phyloP scores from a whole-genome alignment of 35 echinoderm and acorn worm genomes.

The Strongylocentrotus purpuratus region DNA sequence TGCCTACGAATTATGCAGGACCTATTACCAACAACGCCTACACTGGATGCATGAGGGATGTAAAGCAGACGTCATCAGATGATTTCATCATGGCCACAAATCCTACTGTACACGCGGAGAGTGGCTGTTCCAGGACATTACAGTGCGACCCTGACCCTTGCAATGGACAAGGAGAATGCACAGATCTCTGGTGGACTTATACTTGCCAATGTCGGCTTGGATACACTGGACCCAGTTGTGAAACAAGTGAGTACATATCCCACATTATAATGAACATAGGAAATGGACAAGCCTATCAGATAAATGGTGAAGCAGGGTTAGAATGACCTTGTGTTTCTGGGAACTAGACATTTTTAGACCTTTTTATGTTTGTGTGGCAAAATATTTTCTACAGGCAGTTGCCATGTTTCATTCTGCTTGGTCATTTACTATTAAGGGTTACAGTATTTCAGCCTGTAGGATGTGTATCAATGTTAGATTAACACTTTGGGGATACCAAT shows the following conservation, averaged over 20 bases:
- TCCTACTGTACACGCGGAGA: background rate
- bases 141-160: constrained; percentile 75
- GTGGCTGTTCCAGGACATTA: constrained; percentile 63
- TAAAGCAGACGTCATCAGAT: constrained; percentile 43
- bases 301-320: too few relatives aligned
- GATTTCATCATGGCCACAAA: background rate
- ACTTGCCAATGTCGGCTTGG: constrained; percentile 74
- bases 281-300: too few relatives aligned
- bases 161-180: constrained; percentile 65
- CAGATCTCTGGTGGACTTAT: constrained; percentile 78
- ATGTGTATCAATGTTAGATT: too few relatives aligned
- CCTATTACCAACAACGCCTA: background rate
- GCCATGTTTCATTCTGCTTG: too few relatives aligned
- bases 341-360: too few relatives aligned
- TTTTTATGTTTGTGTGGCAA: too few relatives aligned
- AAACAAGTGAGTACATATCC: constrained; percentile 62
- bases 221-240: constrained; percentile 73
- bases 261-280: background rate
- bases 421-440: too few relatives aligned
- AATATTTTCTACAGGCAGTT: too few relatives aligned
- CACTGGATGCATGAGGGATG: constrained; percentile 89
- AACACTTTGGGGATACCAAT: too few relatives aligned
- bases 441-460: too few relatives aligned
- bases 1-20: background rate
- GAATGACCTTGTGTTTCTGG: too few relatives aligned